phyloP scores from a whole-genome alignment of 1,140 invertebrate genomes.

The Drosophila watanabei region DNA sequence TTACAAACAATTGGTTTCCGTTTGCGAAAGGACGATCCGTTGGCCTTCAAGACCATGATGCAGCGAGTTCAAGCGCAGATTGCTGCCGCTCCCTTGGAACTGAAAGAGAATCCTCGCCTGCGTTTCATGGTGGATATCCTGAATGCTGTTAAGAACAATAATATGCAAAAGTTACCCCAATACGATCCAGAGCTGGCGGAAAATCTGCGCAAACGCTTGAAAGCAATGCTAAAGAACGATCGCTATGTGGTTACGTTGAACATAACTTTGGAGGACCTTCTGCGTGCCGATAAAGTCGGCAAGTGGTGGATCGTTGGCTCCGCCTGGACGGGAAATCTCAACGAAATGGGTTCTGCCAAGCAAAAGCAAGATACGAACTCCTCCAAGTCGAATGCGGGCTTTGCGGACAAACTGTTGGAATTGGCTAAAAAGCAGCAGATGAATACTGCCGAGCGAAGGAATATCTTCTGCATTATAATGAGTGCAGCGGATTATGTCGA shows the following conservation, averaged over 20 bases:
- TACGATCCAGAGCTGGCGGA: slow-evolving; percentile 94
- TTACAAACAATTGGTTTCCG: slow-evolving; percentile 93
- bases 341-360: slow-evolving; percentile 83
- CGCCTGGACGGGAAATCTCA: slow-evolving; percentile 92
- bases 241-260: slow-evolving; percentile 91
- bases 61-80: slow-evolving; percentile 90
- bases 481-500: slow-evolving; percentile 96
- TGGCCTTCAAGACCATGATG: slow-evolving; percentile 93
- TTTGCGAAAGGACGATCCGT: slow-evolving; percentile 95
- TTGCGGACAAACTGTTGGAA: slow-evolving; percentile 88
- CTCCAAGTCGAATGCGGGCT: slow-evolving; percentile 61
- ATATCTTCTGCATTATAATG: slow-evolving; percentile 95
- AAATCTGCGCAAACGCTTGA: slow-evolving; percentile 92
- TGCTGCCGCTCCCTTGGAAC: slow-evolving; percentile 63
- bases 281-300: slow-evolving; percentile 93
- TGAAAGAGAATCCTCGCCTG: slow-evolving; percentile 90
- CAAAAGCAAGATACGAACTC: slow-evolving; percentile 45
- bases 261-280: slow-evolving; percentile 94
- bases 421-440: slow-evolving; percentile 94
- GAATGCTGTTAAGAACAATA: slow-evolving; percentile 97
- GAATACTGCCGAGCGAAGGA: slow-evolving; percentile 92
- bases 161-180: slow-evolving; percentile 95
- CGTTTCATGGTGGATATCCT: slow-evolving; percentile 96
- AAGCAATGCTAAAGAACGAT: slow-evolving; percentile 90
- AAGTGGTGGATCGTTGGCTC: slow-evolving; percentile 99